Base-by-base conservation (phyloP, 2,888 invertebrate species). In the Eupithecia subfuscata region DNA sequence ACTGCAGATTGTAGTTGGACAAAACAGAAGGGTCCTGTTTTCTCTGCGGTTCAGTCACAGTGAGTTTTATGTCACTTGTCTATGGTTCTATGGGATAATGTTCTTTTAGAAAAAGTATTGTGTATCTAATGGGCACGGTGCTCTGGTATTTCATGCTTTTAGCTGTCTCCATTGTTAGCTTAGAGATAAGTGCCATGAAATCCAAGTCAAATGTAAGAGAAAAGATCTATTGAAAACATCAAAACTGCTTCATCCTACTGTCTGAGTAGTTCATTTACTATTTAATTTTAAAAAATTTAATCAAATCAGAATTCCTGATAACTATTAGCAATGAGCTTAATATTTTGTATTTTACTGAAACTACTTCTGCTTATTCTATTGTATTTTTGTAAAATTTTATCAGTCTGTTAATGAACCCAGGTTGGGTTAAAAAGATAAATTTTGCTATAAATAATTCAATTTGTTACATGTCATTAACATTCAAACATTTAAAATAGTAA, bases 1-100 rank as follows among this genome's bases (percentile, higher is more conserved):
- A 75, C 73, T 71, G 75, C 77, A 40, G 77, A 56, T 68, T 70
- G 70, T 75, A 77, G 72, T 68, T 69, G 75, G 60, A 74, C 76
- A 75, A 56, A 56, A 69, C 63, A 63, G 74, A 70, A 70, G 74
- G 69, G 73, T 69, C 67, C 76, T 30, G 40, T 74, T 71, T 74
- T 48, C 52, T 68, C 77, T 70, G 69, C 70, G 9, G 34, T 52
- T 70, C 30, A 70, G 68, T 72, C 63, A 83, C 79, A 83, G 86
- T 86, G 87, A 86, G 86, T 86, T 85, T 60, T 80, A 77, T 78
- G 81, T 81, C 74, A 74, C 77, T 77, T 83, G 80, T 34, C 30
- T 45, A 71, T 22, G 68, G 76, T 70, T 40, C 22, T 68, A 65
- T 22, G 72, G 74, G 77, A 64, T 48, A 60, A 71, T 65, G 45